Evolutionary conservation across 2,797 vertebrate species (phyloP).

Genomic region (Sebastes diploproa): DNA sequence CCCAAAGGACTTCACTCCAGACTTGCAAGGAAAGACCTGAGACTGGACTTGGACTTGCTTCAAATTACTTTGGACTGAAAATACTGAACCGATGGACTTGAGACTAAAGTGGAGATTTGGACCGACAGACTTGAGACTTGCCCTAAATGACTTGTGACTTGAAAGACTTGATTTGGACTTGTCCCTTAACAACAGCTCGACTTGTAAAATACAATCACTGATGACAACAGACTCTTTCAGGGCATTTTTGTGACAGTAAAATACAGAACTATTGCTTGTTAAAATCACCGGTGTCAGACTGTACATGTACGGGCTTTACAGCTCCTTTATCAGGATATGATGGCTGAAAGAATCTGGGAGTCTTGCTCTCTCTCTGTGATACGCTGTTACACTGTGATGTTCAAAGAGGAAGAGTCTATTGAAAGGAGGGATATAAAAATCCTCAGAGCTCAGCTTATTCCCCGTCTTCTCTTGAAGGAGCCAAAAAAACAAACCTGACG

Average conservation of each 20-base stretch:
- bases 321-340: background rate
- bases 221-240: background rate
- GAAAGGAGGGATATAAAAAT: slow-evolving; percentile 51
- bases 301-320: background rate
- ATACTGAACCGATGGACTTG: background rate
- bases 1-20: background rate
- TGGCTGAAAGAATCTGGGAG: slow-evolving; percentile 1
- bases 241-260: background rate
- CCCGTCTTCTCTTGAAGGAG: slow-evolving; percentile 10
- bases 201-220: background rate
- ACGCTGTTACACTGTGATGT: background rate
- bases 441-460: slow-evolving; percentile 46
- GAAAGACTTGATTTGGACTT: background rate
- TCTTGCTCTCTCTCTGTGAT: background rate
- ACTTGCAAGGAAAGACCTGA: background rate
- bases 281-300: background rate
- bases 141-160: background rate
- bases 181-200: background rate
- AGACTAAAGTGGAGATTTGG: background rate
- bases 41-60: background rate
- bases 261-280: background rate
- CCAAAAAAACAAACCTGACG: slow-evolving; percentile 36
- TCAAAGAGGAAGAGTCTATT: slow-evolving; percentile 33
- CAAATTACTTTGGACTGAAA: background rate
- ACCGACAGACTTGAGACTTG: background rate